These are phyloP conservation scores for Zaprionus kolodkinae DNA, from an alignment of 1,140 invertebrate species.

Conservation along the genomic window DNA sequence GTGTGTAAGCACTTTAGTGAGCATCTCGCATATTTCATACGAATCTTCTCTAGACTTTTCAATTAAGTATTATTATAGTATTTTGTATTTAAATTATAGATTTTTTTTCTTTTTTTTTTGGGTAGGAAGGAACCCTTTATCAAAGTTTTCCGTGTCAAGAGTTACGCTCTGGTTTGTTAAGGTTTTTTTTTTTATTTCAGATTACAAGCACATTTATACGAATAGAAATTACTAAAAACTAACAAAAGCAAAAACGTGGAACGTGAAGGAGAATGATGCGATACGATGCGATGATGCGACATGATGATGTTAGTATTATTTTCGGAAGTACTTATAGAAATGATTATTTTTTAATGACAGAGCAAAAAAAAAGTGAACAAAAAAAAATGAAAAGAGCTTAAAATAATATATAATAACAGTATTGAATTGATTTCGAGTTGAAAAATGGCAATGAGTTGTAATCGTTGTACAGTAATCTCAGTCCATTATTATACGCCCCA, in stretches of 20 bases:
- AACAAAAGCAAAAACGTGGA: constrained; percentile 31
- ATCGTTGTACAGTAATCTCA: not conserved
- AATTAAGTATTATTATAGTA: constrained; percentile 3
- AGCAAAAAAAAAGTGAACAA: not conserved
- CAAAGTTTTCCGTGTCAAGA: constrained; percentile 46
- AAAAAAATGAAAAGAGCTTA: not conserved
- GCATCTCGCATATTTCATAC: not conserved
- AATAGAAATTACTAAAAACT: constrained; percentile 46
- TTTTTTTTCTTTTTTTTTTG: too few species aligned
- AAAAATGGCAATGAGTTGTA: not conserved
- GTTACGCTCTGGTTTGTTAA: constrained; percentile 48
- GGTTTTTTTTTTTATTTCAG: constrained; percentile 25
- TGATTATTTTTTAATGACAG: not conserved
- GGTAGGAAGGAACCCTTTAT: constrained; percentile 23
- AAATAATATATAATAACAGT: not conserved
- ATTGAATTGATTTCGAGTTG: not conserved
- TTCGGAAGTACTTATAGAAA: constrained; percentile 50
- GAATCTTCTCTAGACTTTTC: constrained; percentile 30
- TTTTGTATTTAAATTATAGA: constrained; percentile 6
- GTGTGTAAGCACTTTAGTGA: not conserved
- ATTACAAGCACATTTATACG: constrained; percentile 72
- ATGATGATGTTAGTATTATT: constrained; percentile 39
- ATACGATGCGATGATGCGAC: constrained; percentile 7
- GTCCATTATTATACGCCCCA: not conserved
- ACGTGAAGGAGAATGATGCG: constrained; percentile 10